Evolutionary conservation across 2,113 vertebrate species (phyloP).

Genomic region (Ginglymostoma cirratum): DNA sequence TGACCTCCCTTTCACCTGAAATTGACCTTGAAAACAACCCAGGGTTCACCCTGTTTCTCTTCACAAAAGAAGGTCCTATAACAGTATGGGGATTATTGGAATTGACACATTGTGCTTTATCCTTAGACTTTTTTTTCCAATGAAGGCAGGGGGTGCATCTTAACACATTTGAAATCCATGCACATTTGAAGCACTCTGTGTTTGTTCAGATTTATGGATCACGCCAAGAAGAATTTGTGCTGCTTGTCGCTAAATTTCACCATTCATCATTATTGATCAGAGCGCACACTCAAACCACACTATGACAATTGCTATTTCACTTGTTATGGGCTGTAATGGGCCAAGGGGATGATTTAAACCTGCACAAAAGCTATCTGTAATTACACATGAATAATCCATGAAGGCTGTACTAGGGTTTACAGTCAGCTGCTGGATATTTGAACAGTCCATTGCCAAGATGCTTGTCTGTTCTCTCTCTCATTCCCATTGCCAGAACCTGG

Average conservation of each 20-base stretch:
- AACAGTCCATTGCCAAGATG: constrained; percentile 44
- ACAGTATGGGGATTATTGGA: constrained; percentile 73
- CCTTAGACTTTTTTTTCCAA: constrained; percentile 53
- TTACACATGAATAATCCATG: constrained; percentile 94
- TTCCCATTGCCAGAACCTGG: constrained; percentile 46
- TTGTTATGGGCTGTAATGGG: constrained; percentile 79
- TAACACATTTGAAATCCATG: constrained; percentile 59
- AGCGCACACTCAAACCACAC: constrained; percentile 72
- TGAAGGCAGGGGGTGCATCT: constrained; percentile 48
- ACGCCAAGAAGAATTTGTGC: constrained; percentile 58
- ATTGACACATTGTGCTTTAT: constrained; percentile 72
- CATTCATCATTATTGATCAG: constrained; percentile 89
- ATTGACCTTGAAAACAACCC: constrained; percentile 92
- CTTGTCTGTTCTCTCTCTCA: constrained; percentile 10
- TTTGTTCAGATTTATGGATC: constrained; percentile 75
- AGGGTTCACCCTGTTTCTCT: constrained; percentile 65
- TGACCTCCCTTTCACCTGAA: constrained; percentile 94
- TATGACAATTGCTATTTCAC: constrained; percentile 83
- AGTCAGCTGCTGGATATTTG: constrained; percentile 52
- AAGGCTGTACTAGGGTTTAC: constrained; percentile 60
- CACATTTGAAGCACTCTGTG: constrained; percentile 76
- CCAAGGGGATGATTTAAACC: constrained; percentile 80
- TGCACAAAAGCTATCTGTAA: constrained; percentile 88
- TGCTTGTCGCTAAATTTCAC: constrained; percentile 74
- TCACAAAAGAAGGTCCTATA: constrained; percentile 65